phyloP scores from a whole-genome alignment of 2,797 vertebrate genomes.

The Coregonus suidteri region DNA sequence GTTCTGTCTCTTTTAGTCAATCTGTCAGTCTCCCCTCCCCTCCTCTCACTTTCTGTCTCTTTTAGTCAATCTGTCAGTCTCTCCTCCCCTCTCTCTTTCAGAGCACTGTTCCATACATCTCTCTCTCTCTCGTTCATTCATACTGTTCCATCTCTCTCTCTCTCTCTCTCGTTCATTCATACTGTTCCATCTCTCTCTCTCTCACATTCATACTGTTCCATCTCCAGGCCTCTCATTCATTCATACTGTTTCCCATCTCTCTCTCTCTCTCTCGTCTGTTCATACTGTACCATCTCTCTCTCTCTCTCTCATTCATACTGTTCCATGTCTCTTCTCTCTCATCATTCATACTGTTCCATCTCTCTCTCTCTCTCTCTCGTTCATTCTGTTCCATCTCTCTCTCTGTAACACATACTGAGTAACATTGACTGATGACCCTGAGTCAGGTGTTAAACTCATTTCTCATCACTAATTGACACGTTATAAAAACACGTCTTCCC shows the following conservation, averaged over 20 bases:
- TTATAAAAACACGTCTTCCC: slow-evolving; percentile 37
- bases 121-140: too few relatives aligned
- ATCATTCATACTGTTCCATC: background rate
- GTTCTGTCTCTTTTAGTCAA: background rate
- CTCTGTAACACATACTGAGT: slow-evolving; percentile 44
- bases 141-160: too few relatives aligned
- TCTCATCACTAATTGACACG: slow-evolving; percentile 45
- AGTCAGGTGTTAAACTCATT: slow-evolving; percentile 56
- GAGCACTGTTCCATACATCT: too few relatives aligned
- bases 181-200: background rate
- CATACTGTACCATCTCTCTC: background rate
- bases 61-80: too few relatives aligned
- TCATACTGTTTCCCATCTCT: background rate
- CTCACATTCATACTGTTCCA: background rate
- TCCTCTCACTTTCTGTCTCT: too few relatives aligned
- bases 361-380: slow-evolving; percentile 11
- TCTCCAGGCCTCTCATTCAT: background rate
- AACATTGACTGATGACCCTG: slow-evolving; percentile 47
- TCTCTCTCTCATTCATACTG: background rate
- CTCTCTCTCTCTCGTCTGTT: background rate
- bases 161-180: background rate
- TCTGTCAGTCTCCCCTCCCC: background rate
- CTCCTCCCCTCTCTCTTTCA: too few relatives aligned
- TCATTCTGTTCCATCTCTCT: background rate
- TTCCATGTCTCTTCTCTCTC: slow-evolving; percentile 2